Evolutionary conservation across 1,140 invertebrate species (phyloP), one percentile per base, ranked within the genome.

Genomic region (Drosophila nigrodunni): DNA sequence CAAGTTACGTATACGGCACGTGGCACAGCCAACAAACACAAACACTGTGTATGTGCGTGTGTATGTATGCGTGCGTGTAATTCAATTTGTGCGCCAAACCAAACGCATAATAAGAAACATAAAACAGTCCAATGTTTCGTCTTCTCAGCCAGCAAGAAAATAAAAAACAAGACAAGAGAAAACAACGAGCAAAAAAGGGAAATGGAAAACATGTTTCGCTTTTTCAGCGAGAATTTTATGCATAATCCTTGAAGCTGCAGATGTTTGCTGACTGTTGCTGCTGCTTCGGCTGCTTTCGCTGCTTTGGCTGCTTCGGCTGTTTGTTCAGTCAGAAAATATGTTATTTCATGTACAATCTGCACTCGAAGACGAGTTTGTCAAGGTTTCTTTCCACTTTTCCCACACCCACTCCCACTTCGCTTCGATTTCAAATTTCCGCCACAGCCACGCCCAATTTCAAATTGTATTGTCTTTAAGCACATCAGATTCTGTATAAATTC

Each of bases 31-130:
- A 78, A 54, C 60, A 68, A 49, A 61, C n/a, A 61, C 46, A 68
- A 49, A 57, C n/a, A 61, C 46, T 44, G 37, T 66, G 25, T 57
- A 73, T 80, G 54, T 18, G 21, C 47, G 30, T 37, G 49, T 68
- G 30, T 70, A 64, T 74, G 52, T 62, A 47, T 64, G 74, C 37
- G 72, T 67, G 61, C 43, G 44, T 61, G 87, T 83, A 83, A 87
- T 87, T 87, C 77, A 87, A 87, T 88, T 87, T 88, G 71, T 88
- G 78, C 59, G 54, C 52, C 61, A 74, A 87, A 57, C 65, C 58
- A 68, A 78, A 77, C 64, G 50, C 47, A 70, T 55, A 80, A 71
- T 78, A 52, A 60, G 69, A 62, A 62, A 58, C 69, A 76, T 76
- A 76, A 76, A 76, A 76, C 61, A 72, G 55, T 76, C 49, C 55